Evolutionary conservation across 2,888 invertebrate species (phyloP), one percentile per base, ranked within the genome.

Genomic region (Drosophila ezoana): DNA sequence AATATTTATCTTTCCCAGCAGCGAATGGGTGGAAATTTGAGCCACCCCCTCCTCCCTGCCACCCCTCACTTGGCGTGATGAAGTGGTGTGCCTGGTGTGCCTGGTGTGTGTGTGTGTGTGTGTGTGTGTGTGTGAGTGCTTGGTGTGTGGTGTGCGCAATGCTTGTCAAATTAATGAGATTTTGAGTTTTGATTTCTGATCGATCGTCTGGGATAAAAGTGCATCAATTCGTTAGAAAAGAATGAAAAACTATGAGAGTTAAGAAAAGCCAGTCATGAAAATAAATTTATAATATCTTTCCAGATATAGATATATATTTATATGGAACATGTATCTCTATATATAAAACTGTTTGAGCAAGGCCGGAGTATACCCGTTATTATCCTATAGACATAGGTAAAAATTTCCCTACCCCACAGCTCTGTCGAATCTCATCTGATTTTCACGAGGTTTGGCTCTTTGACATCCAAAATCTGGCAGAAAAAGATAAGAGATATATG

Each of bases 81-180:
- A 28, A 43, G 62, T 57, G 72, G 37, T 18, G 28, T 16, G 48
- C 43, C 14, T 51, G 43, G 14, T 43, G 41, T 13, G 63, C n/a
- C n/a, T n/a, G n/a, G n/a, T 52, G 70, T 32, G 44, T 53, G 44
- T 32, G 53, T 44, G 47, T 37, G 51, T 60, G 51, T 54, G 18
- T 18, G 1, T 18, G 18, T n/a, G 18, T 18, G 18, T 18, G 18
- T 63, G 47, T 41, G 58, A 52, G 58, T 38, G 71, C 49, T 35
- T 57, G 23, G 59, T 64, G 58, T 63, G 38, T 63, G 62, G 58
- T 63, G 76, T 68, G 80, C 70, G 38, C 74, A 76, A 66, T 68
- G 76, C 79, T 67, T 85, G 85, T 85, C 85, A 87, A 72, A 87
- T 85, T 85, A 85, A 85, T 85, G 87, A 87, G 85, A 85, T 89